A percentile compares a stretch with the other conserved stretches of the same genome.
Evolutionary conservation across 2,888 invertebrate species (phyloP).

Genomic region (Drosophila anceps): DNA sequence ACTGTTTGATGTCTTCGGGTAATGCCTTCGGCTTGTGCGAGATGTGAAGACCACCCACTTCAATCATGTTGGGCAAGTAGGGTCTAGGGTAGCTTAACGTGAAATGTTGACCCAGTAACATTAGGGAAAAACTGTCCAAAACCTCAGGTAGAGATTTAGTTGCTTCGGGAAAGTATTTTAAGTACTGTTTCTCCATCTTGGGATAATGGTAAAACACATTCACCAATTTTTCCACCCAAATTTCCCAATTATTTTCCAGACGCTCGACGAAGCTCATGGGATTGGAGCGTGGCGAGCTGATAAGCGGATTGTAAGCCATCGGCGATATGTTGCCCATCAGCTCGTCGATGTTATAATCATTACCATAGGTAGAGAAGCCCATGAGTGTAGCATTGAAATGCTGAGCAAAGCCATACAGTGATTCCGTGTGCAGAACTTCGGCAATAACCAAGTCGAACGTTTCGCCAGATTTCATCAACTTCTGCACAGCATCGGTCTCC

Average conservation of each 20-base stretch:
- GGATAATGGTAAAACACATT: conserved; percentile 70
- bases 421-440: conserved; percentile 81
- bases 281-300: conserved; percentile 65
- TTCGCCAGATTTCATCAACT: conserved; percentile 73
- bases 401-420: conserved; percentile 76
- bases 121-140: conserved; percentile 74
- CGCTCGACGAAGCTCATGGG: conserved; percentile 83
- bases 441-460: conserved; percentile 83
- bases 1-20: conserved; percentile 79
- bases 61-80: conserved; percentile 83
- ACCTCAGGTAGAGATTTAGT: conserved; percentile 62
- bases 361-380: conserved; percentile 70
- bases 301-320: conserved; percentile 76
- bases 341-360: conserved; percentile 56
- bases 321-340: conserved; percentile 76
- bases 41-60: conserved; percentile 83
- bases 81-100: conserved; percentile 77
- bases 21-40: conserved; percentile 68
- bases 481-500: conserved; percentile 48
- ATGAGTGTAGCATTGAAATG: conserved; percentile 73
- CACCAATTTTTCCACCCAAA: conserved; percentile 53
- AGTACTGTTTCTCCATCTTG: conserved; percentile 60
- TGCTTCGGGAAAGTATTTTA: conserved; percentile 70
- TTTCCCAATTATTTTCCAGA: conserved; percentile 72
- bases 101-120: conserved; percentile 83